Percentiles rank a stretch among this genome's conserved stretches.
These are phyloP conservation scores for Oopsacas minuta DNA, from an alignment of 37 sponge, comb jelly and placozoan genomes.

Conservation along the genomic window DNA sequence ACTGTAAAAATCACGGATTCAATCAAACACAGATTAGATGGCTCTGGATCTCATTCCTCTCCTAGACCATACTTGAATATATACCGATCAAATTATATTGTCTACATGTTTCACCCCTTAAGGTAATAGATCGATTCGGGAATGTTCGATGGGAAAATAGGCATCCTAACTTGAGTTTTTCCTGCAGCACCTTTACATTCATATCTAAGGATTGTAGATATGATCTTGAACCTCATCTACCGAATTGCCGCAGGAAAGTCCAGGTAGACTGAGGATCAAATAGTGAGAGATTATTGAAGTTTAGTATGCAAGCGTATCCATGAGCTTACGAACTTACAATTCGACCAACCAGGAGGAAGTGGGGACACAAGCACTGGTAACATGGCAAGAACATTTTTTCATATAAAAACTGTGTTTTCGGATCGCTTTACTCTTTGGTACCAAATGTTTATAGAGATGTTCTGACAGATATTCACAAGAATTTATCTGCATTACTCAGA, in stretches of 20 bases:
- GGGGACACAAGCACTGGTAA: not conserved
- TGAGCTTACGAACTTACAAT: not conserved
- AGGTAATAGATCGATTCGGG: not conserved
- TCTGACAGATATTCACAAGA: not conserved
- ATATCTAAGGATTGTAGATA: not conserved
- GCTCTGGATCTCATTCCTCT: no score
- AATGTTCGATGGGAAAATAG: not conserved
- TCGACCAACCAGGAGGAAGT: constrained; percentile 7
- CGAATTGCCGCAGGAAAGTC: not conserved
- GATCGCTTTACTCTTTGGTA: not conserved
- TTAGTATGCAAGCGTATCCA: not conserved
- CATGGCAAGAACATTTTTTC: not conserved
- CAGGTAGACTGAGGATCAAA: not conserved
- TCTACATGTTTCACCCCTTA: not conserved
- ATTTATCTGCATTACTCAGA: not conserved
- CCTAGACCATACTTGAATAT: no score
- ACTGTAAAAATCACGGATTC: no score
- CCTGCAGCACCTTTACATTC: not conserved
- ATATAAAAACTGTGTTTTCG: not conserved
- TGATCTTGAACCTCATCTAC: not conserved
- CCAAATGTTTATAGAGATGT: not conserved
- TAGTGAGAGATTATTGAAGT: not conserved
- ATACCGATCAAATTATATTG: not conserved
- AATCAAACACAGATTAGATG: no score
- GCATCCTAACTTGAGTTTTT: not conserved